Evolutionary conservation across 2,888 invertebrate genomes (phyloP).

Genomic region (Calameuta idolon): DNA sequence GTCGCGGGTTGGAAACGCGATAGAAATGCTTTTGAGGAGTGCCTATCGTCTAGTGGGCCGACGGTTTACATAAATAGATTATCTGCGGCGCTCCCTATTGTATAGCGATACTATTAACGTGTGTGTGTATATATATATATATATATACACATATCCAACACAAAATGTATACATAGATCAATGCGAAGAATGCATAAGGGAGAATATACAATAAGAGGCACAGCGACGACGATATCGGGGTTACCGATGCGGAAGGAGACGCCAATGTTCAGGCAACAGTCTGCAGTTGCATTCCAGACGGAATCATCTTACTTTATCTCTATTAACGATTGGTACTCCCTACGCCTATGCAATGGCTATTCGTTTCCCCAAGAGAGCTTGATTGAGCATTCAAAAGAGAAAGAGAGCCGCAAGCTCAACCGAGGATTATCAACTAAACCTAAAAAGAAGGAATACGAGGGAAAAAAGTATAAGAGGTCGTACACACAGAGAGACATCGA

Average conservation of each 20-base stretch:
- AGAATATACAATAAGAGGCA: neutral
- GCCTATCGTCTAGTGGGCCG: neutral
- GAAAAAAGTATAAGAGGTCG: neutral
- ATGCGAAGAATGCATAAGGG: neutral
- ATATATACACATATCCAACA: too few species aligned
- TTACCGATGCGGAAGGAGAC: neutral
- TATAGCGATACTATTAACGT: neutral
- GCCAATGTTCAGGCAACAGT: neutral
- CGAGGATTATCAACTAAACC: neutral
- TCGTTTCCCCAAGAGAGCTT: neutral
- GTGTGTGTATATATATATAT: too few species aligned
- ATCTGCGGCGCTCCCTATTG: neutral
- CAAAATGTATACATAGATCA: too few species aligned
- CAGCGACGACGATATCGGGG: neutral
- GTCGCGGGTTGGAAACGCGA: neutral
- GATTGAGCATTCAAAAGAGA: neutral
- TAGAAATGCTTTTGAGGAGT: neutral
- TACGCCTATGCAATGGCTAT: neutral
- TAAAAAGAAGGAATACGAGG: neutral
- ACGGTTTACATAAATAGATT: neutral
- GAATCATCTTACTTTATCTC: neutral
- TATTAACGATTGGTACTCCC: neutral
- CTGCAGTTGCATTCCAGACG: neutral
- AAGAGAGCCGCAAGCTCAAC: neutral
- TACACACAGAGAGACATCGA: neutral